Evolutionary conservation across 2,888 invertebrate genomes (phyloP), one percentile per base, ranked within the genome.

Genomic region (Drosophila birchii): DNA sequence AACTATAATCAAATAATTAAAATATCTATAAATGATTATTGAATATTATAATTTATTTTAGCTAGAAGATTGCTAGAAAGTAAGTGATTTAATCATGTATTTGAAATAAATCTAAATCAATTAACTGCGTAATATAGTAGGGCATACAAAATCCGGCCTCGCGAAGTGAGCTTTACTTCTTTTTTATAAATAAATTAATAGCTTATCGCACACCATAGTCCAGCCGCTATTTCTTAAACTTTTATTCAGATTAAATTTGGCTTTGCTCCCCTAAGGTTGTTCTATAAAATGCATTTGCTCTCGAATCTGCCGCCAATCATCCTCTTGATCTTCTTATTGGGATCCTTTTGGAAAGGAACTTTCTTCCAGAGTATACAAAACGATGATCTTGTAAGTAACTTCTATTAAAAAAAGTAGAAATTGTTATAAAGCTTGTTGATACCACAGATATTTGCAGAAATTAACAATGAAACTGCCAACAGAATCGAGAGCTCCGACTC

Each of bases 301-400:
- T 23, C 20, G 4, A 44, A 14, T 23, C 23, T 6, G 20, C 2
- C 0, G 14, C 20, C 7, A 7, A 23, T 7, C 23, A 7, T 18
- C n/a, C 1, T 18, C 11, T 41, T 11, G 5, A 43, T 43, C 14
- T 7, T 14, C 14, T 23, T 44, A 3, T 1, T 23, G 3, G 20
- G 14, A 14, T 23, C 14, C 14, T 3, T 20, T 20, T 14, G 14
- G 1, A 20, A 20, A 7, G 3, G 6, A 43, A 23, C 43, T 20
- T 7, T 7, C 7, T 20, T 20, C 7, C 20, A 43, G 12, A 43
- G 14, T 43, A 7, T 43, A 14, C 43, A 14, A 3, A 43, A 23
- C 14, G 44, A 44, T 44, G 44, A 44, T 23, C 44, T 44, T 44
- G 44, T 44, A 44, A 44, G 44, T 44, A 23, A 8, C 14, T 23